Conservation (phyloP, 2,797 vertebrate species). For the Schizopygopsis pylzovi region DNA sequence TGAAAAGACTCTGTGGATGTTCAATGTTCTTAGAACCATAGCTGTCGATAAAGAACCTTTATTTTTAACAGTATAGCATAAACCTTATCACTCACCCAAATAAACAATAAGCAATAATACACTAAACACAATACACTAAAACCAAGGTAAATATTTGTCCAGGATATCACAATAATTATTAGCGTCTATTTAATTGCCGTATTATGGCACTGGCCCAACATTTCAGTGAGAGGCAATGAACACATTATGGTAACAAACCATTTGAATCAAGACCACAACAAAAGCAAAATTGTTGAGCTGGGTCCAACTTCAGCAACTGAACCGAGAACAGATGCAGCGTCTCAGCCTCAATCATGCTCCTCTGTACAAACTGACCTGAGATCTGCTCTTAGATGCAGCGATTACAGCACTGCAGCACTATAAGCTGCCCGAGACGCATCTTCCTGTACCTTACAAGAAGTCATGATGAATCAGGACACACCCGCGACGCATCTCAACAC, state of each 20-base stretch:
- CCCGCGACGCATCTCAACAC: not conserved
- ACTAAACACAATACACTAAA: not conserved
- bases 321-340: not conserved
- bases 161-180: not conserved
- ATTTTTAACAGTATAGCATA: not conserved
- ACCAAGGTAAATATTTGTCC: not conserved
- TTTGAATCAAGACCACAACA: not conserved
- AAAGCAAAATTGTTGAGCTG: not conserved
- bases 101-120: not conserved
- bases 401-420: not conserved
- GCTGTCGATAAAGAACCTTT: not conserved
- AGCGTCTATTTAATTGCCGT: not conserved
- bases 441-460: not conserved
- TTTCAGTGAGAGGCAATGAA: not conserved
- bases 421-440: not conserved
- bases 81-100: not conserved
- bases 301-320: conserved; percentile 6
- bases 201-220: not conserved
- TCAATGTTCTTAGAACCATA: not conserved
- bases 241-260: not conserved
- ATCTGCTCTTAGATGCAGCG: not conserved
- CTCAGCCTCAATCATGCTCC: not conserved
- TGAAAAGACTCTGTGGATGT: not conserved
- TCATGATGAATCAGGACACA: conserved; percentile 27
- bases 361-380: not conserved